Evolutionary conservation across 2,888 invertebrate genomes (phyloP).

Genomic region (Tanytarsus gracilentus): DNA sequence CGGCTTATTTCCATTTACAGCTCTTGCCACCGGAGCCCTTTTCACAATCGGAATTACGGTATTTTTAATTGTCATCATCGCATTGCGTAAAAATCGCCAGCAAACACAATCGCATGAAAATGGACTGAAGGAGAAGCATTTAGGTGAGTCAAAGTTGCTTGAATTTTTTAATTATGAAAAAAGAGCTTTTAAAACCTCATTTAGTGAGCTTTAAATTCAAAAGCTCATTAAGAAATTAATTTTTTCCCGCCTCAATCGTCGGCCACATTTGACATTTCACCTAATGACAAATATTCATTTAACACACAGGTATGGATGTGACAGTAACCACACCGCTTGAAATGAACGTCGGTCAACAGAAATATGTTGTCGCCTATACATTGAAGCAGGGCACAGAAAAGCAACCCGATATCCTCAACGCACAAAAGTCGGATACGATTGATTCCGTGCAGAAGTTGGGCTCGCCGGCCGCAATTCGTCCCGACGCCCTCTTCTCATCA

Average conservation of each 20-base stretch:
- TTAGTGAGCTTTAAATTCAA: too few species aligned
- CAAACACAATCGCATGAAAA: constrained; percentile 48
- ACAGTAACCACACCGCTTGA: constrained; percentile 53
- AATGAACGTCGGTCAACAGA: constrained; percentile 71
- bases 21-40: constrained; percentile 57
- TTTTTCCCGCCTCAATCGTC: neutral
- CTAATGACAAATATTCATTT: too few species aligned
- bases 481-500: constrained; percentile 23
- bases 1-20: constrained; percentile 62
- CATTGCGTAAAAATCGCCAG: constrained; percentile 52
- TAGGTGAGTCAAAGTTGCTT: constrained; percentile 35
- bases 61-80: constrained; percentile 54
- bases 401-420: constrained; percentile 72
- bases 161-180: too few species aligned
- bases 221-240: neutral
- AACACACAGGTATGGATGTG: constrained; percentile 45
- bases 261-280: too few species aligned
- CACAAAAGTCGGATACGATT: constrained; percentile 47
- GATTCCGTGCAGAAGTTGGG: constrained; percentile 22
- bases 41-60: constrained; percentile 55
- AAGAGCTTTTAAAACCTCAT: too few species aligned
- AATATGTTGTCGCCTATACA: constrained; percentile 79
- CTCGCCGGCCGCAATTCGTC: constrained; percentile 18
- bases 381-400: constrained; percentile 64
- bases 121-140: constrained; percentile 44